Conservation (phyloP, 1,140 invertebrate species). For the Nebria ingens region DNA sequence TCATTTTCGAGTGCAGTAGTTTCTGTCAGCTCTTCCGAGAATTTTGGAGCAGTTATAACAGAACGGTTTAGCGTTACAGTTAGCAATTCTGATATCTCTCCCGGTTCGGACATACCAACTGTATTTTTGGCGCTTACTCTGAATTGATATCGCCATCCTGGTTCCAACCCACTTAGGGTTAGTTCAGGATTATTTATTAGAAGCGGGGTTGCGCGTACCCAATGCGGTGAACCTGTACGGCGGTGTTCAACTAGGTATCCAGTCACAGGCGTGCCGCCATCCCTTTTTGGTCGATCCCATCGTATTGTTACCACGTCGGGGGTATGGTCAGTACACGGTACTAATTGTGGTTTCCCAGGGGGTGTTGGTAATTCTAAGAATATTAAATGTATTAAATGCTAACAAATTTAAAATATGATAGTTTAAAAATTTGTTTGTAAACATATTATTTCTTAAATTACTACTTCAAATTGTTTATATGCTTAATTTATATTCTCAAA, state of each 20-base stretch:
- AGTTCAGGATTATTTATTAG: slow-evolving; percentile 59
- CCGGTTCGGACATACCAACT: slow-evolving; percentile 66
- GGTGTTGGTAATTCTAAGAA: slow-evolving; percentile 59
- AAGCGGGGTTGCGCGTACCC: slow-evolving; percentile 62
- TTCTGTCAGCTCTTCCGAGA: slow-evolving; percentile 55
- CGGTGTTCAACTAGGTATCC: slow-evolving; percentile 75
- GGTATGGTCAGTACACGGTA: slow-evolving; percentile 50
- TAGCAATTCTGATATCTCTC: slow-evolving; percentile 65
- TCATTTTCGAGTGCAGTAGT: slow-evolving; percentile 63
- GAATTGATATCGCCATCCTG: slow-evolving; percentile 82
- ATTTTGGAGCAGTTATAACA: slow-evolving; percentile 53
- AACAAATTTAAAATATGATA: too few species aligned
- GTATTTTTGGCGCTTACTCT: slow-evolving; percentile 79
- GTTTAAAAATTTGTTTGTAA: too few species aligned
- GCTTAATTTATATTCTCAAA: too few species aligned
- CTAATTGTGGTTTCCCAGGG: slow-evolving; percentile 65
- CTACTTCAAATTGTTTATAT: too few species aligned
- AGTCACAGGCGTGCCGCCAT: slow-evolving; percentile 82
- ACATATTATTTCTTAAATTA: too few species aligned
- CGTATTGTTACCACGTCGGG: slow-evolving; percentile 78
- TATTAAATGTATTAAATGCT: too few species aligned
- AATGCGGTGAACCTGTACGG: slow-evolving; percentile 60
- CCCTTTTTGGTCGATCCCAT: slow-evolving; percentile 70
- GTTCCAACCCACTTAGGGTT: slow-evolving; percentile 64
- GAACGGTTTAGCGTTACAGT: slow-evolving; percentile 60